These are phyloP conservation scores for Sialis fuliginosa DNA, from an alignment of 2,888 invertebrate genomes.

Conservation along the genomic window DNA sequence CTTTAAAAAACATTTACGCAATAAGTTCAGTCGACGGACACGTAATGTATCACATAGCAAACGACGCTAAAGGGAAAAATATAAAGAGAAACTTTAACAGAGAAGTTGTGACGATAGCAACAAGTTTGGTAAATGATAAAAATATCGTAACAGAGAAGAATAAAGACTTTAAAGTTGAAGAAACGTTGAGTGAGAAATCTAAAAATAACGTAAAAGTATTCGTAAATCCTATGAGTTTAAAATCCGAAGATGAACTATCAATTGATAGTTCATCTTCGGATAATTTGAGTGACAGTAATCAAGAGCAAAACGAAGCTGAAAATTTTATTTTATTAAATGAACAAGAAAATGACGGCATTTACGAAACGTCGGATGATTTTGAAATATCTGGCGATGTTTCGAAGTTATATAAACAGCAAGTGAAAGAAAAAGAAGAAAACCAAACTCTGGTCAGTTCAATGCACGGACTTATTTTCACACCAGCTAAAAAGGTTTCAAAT, in stretches of 20 bases:
- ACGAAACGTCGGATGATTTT: slow-evolving; percentile 4
- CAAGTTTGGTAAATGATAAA: slow-evolving; percentile 22
- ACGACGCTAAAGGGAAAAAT: slow-evolving; percentile 22
- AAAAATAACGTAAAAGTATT: slow-evolving; percentile 24
- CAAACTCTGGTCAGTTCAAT: not conserved
- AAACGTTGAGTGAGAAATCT: slow-evolving; percentile 10
- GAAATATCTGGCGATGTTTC: slow-evolving; percentile 3
- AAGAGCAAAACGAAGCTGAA: not conserved
- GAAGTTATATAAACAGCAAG: not conserved
- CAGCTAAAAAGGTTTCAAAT: slow-evolving; percentile 3
- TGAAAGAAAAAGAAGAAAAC: not conserved
- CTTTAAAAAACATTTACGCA: slow-evolving; percentile 49
- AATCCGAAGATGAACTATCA: slow-evolving; percentile 20
- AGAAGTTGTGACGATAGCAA: slow-evolving; percentile 21
- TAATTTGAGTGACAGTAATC: slow-evolving; percentile 18
- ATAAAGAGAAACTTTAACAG: slow-evolving; percentile 19
- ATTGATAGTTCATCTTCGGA: slow-evolving; percentile 18
- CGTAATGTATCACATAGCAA: slow-evolving; percentile 43
- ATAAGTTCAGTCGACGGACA: slow-evolving; percentile 70
- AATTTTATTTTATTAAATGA: slow-evolving; percentile 2
- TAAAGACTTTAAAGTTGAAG: slow-evolving; percentile 21
- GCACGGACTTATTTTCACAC: slow-evolving; percentile 1
- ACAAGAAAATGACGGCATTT: slow-evolving; percentile 1
- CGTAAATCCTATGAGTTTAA: slow-evolving; percentile 24
- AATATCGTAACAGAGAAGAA: slow-evolving; percentile 22